These are phyloP conservation scores for Apus apus DNA, from an alignment of 2,113 vertebrate genomes.

Conservation along the genomic window DNA sequence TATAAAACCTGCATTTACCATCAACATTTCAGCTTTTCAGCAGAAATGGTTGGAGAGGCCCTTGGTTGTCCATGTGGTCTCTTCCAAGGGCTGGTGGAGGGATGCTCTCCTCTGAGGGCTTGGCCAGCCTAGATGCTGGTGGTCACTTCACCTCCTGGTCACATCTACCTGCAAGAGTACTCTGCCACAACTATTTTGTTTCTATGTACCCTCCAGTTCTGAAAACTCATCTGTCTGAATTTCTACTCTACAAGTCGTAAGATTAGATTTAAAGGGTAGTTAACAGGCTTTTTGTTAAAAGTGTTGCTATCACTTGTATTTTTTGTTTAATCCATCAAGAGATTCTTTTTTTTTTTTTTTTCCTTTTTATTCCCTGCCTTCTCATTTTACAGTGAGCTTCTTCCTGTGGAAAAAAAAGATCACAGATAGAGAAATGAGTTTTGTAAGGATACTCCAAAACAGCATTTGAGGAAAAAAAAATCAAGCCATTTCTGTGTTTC, in stretches of 20 bases:
- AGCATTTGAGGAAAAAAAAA: background rate
- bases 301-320: slow-evolving; percentile 13
- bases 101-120: background rate
- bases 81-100: background rate
- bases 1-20: background rate
- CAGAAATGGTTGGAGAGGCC: background rate
- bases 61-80: background rate
- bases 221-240: background rate
- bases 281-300: slow-evolving; percentile 44
- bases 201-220: background rate
- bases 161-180: background rate
- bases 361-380: background rate
- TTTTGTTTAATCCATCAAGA: slow-evolving; percentile 62
- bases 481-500: background rate
- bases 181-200: background rate
- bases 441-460: background rate
- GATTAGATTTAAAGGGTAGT: slow-evolving; percentile 36
- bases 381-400: background rate
- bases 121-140: accelerated
- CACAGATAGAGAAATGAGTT: background rate
- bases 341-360: background rate
- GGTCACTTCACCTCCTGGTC: accelerated
- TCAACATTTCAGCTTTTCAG: background rate
- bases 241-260: background rate
- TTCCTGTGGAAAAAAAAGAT: slow-evolving; percentile 30